Evolutionary conservation across 2,888 invertebrate genomes (phyloP).

Genomic region (Stenotaenia linearis): DNA sequence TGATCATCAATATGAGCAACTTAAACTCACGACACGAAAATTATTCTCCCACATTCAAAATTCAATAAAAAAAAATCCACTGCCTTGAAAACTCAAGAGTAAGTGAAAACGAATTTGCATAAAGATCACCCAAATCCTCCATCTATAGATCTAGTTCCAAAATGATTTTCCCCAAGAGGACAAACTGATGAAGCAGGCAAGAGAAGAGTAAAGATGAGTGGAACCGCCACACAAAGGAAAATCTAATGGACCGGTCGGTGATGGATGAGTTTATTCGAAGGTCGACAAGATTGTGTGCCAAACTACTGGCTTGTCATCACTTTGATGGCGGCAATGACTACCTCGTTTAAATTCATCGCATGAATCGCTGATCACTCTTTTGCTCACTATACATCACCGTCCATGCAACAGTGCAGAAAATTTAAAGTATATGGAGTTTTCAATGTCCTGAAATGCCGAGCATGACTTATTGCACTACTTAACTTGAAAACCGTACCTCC

Average conservation of each 20-base stretch:
- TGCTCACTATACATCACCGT: constrained; percentile 21
- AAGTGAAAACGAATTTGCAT: constrained; percentile 9
- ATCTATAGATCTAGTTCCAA: background rate
- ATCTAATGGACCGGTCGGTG: constrained; percentile 28
- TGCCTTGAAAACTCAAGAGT: background rate
- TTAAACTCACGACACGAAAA: background rate
- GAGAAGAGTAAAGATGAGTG: background rate
- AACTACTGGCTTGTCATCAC: constrained; percentile 8
- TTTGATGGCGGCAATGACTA: constrained; percentile 21
- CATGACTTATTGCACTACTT: constrained; percentile 1
- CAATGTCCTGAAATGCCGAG: background rate
- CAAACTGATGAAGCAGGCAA: constrained; percentile 12
- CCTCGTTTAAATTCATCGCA: constrained; percentile 23
- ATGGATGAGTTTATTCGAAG: constrained; percentile 28
- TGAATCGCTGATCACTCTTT: constrained; percentile 19
- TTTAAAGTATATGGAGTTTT: constrained; percentile 5
- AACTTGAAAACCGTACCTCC: background rate
- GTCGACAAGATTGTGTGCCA: constrained; percentile 21
- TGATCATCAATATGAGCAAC: background rate
- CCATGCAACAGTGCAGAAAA: constrained; percentile 24
- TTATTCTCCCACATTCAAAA: background rate
- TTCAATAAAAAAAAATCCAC: background rate
- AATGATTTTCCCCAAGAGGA: background rate
- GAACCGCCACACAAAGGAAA: constrained; percentile 14
- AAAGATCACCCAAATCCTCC: constrained; percentile 7